Base-by-base conservation (phyloP, 2,888 invertebrate genomes). In the Shargacucullia verbasci region DNA sequence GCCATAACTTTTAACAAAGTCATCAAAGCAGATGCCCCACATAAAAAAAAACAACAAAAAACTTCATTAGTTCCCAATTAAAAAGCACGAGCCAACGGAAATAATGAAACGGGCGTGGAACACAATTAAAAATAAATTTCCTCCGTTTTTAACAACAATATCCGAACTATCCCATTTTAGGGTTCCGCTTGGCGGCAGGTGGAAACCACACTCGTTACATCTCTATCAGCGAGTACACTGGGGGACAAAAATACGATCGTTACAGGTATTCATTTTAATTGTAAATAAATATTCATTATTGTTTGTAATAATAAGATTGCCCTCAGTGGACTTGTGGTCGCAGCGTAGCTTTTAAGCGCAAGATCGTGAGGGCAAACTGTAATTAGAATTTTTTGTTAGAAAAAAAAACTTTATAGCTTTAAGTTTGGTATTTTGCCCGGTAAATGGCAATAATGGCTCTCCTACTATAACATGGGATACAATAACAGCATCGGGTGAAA, bases 111-210 rank as follows among this genome's bases (percentile, higher is more conserved):
- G 63, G 59, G 65, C 68, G 71, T 72, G 74, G 50, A 71, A 70
- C 66, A 71, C 68, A 78, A 82, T 82, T 82, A 83, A 82, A 82
- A 81, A 73, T 76, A 62, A 72, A 80, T 81, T 82, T 83, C 80
- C 78, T 74, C 73, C 74, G 80, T 76, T 71, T 76, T 80, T 79
- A 72, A 81, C 77, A 70, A 79, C 76, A 77, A 72, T 81, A 75
- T 80, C 71, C 74, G 71, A 79, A 81, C 76, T 78, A 80, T 76
- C 65, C 48, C 34, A 64, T 70, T 78, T 78, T 81, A 64, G 82
- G 81, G 83, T 79, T 75, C 73, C 71, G 68, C 61, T 56, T 39
- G 38, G 44, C 10, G 55, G 70, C 78, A 79, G 82, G 78, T 78
- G 75, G 66, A 59, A 68, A 62, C 56, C 41, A n/a, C 54, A 48